phyloP scores from a whole-genome alignment of 2,888 invertebrate genomes.

The Sepioteuthis lessoniana region DNA sequence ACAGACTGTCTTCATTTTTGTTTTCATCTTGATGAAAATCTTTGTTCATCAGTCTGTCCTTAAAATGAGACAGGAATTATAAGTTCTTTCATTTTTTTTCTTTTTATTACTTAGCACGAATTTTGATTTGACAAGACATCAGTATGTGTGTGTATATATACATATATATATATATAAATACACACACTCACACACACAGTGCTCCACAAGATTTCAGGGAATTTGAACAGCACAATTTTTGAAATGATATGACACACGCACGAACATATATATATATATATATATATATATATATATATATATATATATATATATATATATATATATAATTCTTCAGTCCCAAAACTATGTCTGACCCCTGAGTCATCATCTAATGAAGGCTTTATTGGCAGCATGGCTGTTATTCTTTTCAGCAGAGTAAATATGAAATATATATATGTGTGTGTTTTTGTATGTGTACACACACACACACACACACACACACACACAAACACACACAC shows the following conservation, averaged over 20 bases:
- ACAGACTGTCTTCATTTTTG: neutral
- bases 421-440: neutral
- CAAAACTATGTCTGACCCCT: too few species aligned
- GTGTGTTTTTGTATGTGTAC: neutral
- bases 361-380: too few species aligned
- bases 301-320: too few species aligned
- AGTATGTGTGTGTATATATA: neutral
- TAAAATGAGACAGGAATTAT: neutral
- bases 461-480: neutral
- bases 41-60: neutral
- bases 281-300: too few species aligned
- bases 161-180: neutral
- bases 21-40: neutral
- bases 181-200: too few species aligned
- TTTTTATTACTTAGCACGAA: neutral
- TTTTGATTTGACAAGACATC: neutral
- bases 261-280: too few species aligned
- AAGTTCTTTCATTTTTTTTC: neutral
- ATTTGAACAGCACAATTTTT: too few species aligned
- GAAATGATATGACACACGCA: too few species aligned
- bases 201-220: too few species aligned
- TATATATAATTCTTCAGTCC: too few species aligned
- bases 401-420: too few species aligned
- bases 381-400: too few species aligned
- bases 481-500: neutral